Percentiles rank a stretch among this genome's conserved stretches.
phyloP scores from a whole-genome alignment of 2,797 vertebrate genomes.

The Peromyscus aztecus region DNA sequence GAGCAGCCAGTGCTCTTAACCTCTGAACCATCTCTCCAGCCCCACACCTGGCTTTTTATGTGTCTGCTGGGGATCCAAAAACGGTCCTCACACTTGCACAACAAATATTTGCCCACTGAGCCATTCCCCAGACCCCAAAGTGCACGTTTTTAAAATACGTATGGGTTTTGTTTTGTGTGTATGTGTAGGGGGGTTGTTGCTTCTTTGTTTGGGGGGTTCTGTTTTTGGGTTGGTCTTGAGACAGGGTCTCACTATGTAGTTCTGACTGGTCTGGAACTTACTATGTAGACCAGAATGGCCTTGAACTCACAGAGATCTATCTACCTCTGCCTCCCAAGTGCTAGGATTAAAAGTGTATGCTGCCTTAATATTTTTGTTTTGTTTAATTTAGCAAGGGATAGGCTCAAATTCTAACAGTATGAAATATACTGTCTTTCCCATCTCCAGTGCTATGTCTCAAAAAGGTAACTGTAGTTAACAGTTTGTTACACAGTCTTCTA shows the following conservation, averaged over 20 bases:
- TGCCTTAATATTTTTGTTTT: too few relatives aligned
- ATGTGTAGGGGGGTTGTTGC: neutral
- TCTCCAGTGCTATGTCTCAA: neutral
- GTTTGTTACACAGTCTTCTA: neutral
- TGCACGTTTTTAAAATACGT: too few relatives aligned
- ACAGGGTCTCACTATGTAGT: neutral
- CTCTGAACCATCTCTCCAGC: too few relatives aligned
- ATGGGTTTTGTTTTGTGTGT: too few relatives aligned
- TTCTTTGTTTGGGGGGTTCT: neutral
- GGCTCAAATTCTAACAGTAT: neutral
- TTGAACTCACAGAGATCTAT: neutral
- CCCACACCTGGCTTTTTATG: too few relatives aligned
- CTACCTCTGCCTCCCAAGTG: neutral
- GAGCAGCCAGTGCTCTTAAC: too few relatives aligned
- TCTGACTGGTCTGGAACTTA: neutral
- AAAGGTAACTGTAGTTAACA: neutral
- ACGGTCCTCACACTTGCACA: neutral
- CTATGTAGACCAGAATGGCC: neutral
- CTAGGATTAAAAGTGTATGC: neutral
- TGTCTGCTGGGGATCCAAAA: neutral
- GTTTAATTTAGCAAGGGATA: neutral
- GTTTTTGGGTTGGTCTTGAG: neutral
- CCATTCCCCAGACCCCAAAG: neutral
- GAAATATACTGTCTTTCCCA: neutral
- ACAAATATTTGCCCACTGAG: neutral